Base-by-base conservation (phyloP, 2,113 vertebrate genomes). In the Cyanoliseus patagonus region DNA sequence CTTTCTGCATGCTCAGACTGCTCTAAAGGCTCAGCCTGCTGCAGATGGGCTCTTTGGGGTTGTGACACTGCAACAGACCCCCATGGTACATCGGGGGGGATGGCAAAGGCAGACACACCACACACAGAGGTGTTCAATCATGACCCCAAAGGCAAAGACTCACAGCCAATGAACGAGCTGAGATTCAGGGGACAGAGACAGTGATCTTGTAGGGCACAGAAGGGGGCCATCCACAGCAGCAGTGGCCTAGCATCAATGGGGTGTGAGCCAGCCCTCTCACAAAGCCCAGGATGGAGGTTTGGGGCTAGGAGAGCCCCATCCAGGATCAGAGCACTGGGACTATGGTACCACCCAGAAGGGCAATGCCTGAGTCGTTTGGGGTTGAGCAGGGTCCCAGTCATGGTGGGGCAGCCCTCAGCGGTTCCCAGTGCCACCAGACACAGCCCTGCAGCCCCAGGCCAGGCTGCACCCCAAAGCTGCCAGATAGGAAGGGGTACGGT, bases 61-160 rank as follows among this genome's bases (percentile, higher is more conserved):
- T 73, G 49, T 7, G 5, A 10, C 79, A 63, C 37, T 9, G 6
- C 27, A 19, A 39, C 83, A 77, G 27, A 10, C n/a, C 35, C 44
- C 7, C 0, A 0, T 13, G 41, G 17, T n/a, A 7, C 3, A 0
- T 0, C 1, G 1, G 33, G 11, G 5, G 18, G 23, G 8, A 41
- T 14, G 35, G 35, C 0, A 0, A 70, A 24, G 55, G 22, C 76
- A 80, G 57, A 10, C 13, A 6, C 53, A 11, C 3, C 13, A 3
- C 17, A 7, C 39, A 2, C 8, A 8, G 59, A 6, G 2, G 8
- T 10, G 16, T 8, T 28, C 5, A 5, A 1, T 19, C 1, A 1
- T 1, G 4, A 24, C 12, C 78, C 53, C 83, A n/a, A 41, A 86
- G 41, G 30, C 42, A 83, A 14, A 44, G 42, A 3, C 14, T 42